A percentile compares a stretch with the other conserved stretches of the same genome.
Evolutionary conservation across 2,888 invertebrate species (phyloP).

Genomic region (Syritta pipiens): DNA sequence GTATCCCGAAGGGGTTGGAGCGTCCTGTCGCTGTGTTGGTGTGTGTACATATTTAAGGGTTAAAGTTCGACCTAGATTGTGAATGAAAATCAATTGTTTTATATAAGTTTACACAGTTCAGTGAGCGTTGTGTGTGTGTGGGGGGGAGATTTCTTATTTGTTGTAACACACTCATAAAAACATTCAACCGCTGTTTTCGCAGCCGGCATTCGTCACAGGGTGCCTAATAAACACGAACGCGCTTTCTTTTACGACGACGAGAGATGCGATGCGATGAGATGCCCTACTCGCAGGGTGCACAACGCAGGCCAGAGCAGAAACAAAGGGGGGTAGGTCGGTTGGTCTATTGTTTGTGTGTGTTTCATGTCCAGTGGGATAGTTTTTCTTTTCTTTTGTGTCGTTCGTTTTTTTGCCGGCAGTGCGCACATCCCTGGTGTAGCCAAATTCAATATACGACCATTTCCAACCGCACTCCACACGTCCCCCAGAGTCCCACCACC

Average conservation of each 20-base stretch:
- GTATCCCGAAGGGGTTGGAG: background rate
- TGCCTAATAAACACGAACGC: background rate
- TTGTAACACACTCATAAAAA: conserved; percentile 18
- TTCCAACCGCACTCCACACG: conserved; percentile 20
- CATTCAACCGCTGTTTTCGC: conserved; percentile 39
- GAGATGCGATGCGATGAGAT: background rate
- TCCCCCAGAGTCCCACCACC: too few relatives aligned
- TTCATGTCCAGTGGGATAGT: conserved; percentile 27
- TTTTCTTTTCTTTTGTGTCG: background rate
- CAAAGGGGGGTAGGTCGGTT: conserved; percentile 3
- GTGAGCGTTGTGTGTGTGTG: conserved; percentile 3
- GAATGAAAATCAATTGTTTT: conserved; percentile 76
- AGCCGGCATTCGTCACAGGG: conserved; percentile 53
- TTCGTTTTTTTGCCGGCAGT: conserved; percentile 41
- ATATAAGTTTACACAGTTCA: conserved; percentile 40
- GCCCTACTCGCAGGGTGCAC: conserved; percentile 8
- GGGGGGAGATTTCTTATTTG: background rate
- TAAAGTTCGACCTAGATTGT: conserved; percentile 74
- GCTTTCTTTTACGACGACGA: background rate
- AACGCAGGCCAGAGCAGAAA: conserved; percentile 6
- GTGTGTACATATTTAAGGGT: conserved; percentile 55
- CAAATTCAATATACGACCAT: conserved; percentile 64
- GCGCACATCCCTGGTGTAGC: conserved; percentile 64
- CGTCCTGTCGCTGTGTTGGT: conserved; percentile 5
- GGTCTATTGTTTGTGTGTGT: conserved; percentile 24